phyloP scores from a whole-genome alignment of 2,113 vertebrate species.

The Muntiacus muntjak region DNA sequence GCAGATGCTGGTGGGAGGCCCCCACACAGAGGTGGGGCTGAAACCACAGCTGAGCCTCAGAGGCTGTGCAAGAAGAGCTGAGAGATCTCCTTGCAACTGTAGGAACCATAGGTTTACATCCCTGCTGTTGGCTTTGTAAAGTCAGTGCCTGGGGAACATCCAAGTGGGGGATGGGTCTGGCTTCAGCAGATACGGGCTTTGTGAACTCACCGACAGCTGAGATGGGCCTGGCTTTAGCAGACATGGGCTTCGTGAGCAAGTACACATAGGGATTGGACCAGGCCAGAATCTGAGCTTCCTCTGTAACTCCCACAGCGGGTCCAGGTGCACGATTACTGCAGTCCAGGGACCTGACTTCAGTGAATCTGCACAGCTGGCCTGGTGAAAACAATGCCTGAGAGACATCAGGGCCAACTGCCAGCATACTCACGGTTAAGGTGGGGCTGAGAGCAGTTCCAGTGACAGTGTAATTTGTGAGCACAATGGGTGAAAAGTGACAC shows the following conservation, averaged over 20 bases:
- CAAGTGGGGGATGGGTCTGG: background rate
- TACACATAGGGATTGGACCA: background rate
- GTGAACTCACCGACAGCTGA: background rate
- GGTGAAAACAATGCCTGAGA: background rate
- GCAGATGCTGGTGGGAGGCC: background rate
- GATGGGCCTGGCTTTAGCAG: background rate
- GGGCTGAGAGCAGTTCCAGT: background rate
- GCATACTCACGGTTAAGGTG: background rate
- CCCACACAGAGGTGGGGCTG: background rate
- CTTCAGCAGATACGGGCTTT: background rate
- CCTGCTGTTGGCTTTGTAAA: background rate
- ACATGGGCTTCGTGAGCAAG: background rate
- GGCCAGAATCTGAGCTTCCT: background rate
- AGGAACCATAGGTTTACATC: too few relatives aligned
- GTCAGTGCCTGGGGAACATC: background rate
- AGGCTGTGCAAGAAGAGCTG: background rate
- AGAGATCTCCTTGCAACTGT: background rate
- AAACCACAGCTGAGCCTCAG: background rate
- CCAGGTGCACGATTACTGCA: background rate
- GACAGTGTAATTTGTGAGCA: background rate
- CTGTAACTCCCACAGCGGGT: accelerated
- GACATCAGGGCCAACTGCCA: background rate
- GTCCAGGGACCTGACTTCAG: background rate
- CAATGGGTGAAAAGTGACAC: background rate
- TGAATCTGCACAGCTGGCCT: background rate